A percentile compares a stretch with the other conserved stretches of the same genome.
Evolutionary conservation across 1,140 invertebrate species (phyloP).

Genomic region (Trichonephila clavipes): DNA sequence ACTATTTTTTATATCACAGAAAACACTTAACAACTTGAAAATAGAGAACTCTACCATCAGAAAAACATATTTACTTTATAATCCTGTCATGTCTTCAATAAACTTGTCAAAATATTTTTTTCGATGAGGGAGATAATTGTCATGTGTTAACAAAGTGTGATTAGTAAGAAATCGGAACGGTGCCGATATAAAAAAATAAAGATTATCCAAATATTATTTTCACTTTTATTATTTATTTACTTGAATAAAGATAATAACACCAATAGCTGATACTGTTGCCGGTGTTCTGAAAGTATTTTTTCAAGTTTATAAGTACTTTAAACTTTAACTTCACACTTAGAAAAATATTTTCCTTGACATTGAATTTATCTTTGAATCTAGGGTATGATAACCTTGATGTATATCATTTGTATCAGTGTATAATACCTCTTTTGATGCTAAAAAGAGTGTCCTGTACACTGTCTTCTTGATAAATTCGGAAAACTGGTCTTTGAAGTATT

Average conservation of each 20-base stretch:
- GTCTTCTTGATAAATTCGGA: background rate
- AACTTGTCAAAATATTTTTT: too few species aligned
- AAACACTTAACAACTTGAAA: too few species aligned
- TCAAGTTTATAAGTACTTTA: background rate
- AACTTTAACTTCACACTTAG: background rate
- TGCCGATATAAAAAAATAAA: too few species aligned
- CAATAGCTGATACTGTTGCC: background rate
- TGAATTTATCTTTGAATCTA: background rate
- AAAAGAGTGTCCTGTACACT: background rate
- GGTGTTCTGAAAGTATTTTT: background rate
- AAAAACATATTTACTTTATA: too few species aligned
- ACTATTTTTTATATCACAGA: too few species aligned
- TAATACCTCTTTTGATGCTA: background rate
- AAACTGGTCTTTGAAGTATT: background rate
- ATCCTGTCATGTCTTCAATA: too few species aligned
- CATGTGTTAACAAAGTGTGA: too few species aligned
- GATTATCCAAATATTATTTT: background rate
- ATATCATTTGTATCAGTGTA: background rate
- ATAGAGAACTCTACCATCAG: too few species aligned
- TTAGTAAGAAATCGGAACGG: too few species aligned
- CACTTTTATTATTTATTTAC: background rate
- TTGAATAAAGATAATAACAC: background rate
- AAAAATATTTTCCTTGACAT: background rate
- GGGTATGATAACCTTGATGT: background rate
- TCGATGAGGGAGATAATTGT: too few species aligned